Evolutionary conservation across 2,888 invertebrate species (phyloP).

Genomic region (Ochropacha duplaris): DNA sequence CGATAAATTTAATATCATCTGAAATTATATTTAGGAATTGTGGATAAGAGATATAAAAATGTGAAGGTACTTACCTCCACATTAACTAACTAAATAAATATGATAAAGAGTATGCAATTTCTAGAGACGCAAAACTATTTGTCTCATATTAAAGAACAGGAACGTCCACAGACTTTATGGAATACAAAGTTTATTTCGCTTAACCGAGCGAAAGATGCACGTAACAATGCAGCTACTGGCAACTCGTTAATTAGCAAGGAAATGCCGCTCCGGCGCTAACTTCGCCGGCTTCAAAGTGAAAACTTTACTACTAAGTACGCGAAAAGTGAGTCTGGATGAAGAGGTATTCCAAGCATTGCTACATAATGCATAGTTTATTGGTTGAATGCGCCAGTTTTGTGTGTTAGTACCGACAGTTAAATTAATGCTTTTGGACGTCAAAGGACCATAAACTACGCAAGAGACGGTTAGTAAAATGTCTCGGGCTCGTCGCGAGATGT

Average conservation of each 20-base stretch:
- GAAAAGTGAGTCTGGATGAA: constrained; percentile 45
- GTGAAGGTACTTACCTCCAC: no score
- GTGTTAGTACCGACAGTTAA: neutral
- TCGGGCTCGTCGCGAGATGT: neutral
- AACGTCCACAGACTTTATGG: constrained; percentile 10
- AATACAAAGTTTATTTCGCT: constrained; percentile 42
- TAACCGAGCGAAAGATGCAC: constrained; percentile 39
- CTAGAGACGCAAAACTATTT: neutral
- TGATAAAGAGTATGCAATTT: no score
- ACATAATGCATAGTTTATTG: constrained; percentile 15
- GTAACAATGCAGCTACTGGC: constrained; percentile 55
- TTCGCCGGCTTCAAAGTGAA: constrained; percentile 43
- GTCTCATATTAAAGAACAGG: neutral
- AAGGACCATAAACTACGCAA: neutral
- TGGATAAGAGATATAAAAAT: no score
- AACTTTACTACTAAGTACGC: constrained; percentile 56
- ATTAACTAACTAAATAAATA: no score
- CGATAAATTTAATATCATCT: no score
- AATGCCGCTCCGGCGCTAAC: constrained; percentile 51
- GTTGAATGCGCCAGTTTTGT: constrained; percentile 6
- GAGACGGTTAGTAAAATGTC: neutral
- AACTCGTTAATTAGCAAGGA: constrained; percentile 61
- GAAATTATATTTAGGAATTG: no score
- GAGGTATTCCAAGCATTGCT: constrained; percentile 14
- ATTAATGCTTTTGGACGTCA: neutral